Evolutionary conservation across 2,113 vertebrate genomes (phyloP).

Genomic region (Sinocyclocheilus maitianheensis): DNA sequence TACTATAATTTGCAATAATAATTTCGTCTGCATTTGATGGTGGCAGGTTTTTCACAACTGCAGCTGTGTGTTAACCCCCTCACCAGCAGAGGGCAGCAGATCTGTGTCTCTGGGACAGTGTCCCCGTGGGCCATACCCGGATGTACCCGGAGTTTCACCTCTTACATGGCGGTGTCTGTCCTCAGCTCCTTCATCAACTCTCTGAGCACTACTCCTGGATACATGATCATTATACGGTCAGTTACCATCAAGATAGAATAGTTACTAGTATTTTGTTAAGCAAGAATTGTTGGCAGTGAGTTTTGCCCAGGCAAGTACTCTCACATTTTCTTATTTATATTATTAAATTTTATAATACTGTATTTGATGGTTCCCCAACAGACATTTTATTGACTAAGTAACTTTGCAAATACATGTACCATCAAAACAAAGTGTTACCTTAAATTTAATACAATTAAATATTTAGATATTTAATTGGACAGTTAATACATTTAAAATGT

Average conservation of each 20-base stretch:
- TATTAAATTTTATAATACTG: no score
- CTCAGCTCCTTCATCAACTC: conserved; percentile 73
- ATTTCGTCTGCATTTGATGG: background rate
- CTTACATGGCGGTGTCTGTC: conserved; percentile 75
- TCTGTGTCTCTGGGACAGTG: conserved; percentile 84
- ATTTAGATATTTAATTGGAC: no score
- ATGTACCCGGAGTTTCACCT: conserved; percentile 80
- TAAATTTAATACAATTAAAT: no score
- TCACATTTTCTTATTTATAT: background rate
- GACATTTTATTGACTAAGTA: no score
- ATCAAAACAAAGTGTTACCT: no score
- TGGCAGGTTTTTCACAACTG: conserved; percentile 89
- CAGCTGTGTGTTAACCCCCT: conserved; percentile 77
- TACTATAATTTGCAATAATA: background rate
- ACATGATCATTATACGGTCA: conserved; percentile 83
- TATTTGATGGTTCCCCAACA: no score
- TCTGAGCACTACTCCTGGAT: conserved; percentile 73
- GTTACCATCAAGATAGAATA: conserved; percentile 21
- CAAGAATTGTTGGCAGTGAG: background rate
- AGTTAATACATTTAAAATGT: no score
- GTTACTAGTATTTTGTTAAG: background rate
- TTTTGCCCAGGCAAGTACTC: background rate
- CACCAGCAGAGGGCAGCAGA: conserved; percentile 69
- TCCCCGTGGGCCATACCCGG: conserved; percentile 64
- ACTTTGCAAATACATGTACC: no score